Base-by-base conservation (phyloP, 1,140 invertebrate genomes). In the Habropoda laboriosa region DNA sequence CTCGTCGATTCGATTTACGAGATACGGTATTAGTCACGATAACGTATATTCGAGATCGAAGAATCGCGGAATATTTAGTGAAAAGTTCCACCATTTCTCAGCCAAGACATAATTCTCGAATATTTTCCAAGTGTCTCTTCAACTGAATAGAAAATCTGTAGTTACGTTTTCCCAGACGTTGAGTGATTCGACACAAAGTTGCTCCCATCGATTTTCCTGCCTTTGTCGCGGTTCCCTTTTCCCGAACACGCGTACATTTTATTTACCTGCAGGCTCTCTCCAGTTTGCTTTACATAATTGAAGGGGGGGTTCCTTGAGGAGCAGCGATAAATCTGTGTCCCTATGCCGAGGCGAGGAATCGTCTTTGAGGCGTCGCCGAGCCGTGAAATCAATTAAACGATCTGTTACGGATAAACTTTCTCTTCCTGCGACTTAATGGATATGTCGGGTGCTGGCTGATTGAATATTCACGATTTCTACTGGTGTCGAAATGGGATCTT, bases 331-430 rank as follows among this genome's bases (percentile, higher is more conserved):
- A 75, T 38, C 40, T 49, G n/a, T 66, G 35, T 24, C 47, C 35
- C 60, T 27, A 32, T 67, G 27, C 27, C 61, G 27, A 30, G 38
- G 38, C 61, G 21, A 32, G 49, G 38, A 55, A 27, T 55, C 47
- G 61, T 66, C 61, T 75, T 53, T 55, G 60, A 78, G n/a, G 40
- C 45, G 58, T 27, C 58, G 75, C 35, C 66, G 55, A 61, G 27
- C 57, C 55, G 81, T 83, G 61, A 83, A 83, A 83, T 83, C 82
- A 83, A 83, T 83, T 83, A 83, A 83, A 79, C 68, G 38, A 79
- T 83, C 77, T 71, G 80, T 79, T 79, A 79, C 49, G 40, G 30
- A 61, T 81, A 75, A 75, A 81, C 63, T 58, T 68, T 60, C 67
- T 61, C 27, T 76, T 77, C 66, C 74, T 58, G 27, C 27, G 45